Evolutionary conservation across 2,888 invertebrate genomes (phyloP), one percentile per base, ranked within the genome.

Genomic region (Polydrusus tereticollis): DNA sequence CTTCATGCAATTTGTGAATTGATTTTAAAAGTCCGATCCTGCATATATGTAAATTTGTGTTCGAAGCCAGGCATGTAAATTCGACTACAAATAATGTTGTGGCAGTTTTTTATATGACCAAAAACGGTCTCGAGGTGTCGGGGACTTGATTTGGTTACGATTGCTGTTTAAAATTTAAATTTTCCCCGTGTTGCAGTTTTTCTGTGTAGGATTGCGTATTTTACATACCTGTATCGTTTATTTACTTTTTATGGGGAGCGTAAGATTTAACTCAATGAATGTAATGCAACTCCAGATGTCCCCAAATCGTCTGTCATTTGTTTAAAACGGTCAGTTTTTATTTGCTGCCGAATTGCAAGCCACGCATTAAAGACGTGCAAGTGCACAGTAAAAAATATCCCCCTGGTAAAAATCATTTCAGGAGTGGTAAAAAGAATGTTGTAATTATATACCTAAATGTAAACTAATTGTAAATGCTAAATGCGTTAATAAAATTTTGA

Each of bases 21-120:
- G 4, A 41, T 41, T 41, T 41, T 41, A 29, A 41, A 55, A 67
- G 43, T 20, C 45, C 67, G 47, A 33, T 8, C 29, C 67, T 68
- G 67, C 26, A 47, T 50, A 36, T 63, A 69, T 69, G 63, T 45
- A 58, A 69, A 69, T 69, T 14, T 23, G 14, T n/a, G 43, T 43
- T 41, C 43, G 43, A 58, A 66, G 16, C 58, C 16, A 8, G 41
- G 16, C 43, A 69, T 69, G 69, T 69, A 69, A 58, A 69, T 69
- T 63, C 29, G 57, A 64, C 63, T 63, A 69, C 69, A 69, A 63
- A 69, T 69, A 63, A 69, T 58, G 69, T 69, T 64, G 57, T 69
- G 63, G 63, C 57, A 58, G 62, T 29, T 69, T 64, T 69, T 69
- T 69, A 69, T 64, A 20, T 33, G 63, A 55, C 63, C 47, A 63